These are phyloP conservation scores for Nymphicus hollandicus DNA, from an alignment of 2,113 vertebrate genomes.

Conservation along the genomic window DNA sequence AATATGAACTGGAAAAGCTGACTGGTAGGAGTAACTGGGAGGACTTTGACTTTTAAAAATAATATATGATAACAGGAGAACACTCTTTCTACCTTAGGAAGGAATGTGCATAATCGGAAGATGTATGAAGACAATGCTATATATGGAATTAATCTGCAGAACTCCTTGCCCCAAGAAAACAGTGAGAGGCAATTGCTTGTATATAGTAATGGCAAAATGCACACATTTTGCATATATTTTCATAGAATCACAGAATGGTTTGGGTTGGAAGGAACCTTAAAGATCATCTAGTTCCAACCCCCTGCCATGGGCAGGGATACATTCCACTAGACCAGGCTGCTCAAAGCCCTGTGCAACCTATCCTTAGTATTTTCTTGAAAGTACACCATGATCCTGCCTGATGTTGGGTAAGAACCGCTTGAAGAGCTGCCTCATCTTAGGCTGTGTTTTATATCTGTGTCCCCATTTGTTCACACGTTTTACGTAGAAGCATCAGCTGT, in stretches of 20 bases:
- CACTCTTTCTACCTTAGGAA: background rate
- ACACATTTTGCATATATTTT: background rate
- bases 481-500: background rate
- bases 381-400: background rate
- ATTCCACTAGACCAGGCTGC: background rate
- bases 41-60: background rate
- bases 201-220: background rate
- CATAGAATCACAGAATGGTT: background rate
- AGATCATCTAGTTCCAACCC: background rate
- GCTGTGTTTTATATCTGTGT: background rate
- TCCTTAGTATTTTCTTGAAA: background rate
- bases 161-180: background rate
- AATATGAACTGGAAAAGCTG: background rate
- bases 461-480: background rate
- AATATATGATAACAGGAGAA: background rate
- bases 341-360: background rate
- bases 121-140: background rate
- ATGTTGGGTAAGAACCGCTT: background rate
- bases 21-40: background rate
- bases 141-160: background rate
- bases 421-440: background rate
- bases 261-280: background rate
- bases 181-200: background rate
- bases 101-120: background rate
- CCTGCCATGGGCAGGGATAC: background rate